A percentile compares a stretch with the other conserved stretches of the same genome.
Conservation (phyloP, 2,888 invertebrate genomes). For the Coelopa pilipes region DNA sequence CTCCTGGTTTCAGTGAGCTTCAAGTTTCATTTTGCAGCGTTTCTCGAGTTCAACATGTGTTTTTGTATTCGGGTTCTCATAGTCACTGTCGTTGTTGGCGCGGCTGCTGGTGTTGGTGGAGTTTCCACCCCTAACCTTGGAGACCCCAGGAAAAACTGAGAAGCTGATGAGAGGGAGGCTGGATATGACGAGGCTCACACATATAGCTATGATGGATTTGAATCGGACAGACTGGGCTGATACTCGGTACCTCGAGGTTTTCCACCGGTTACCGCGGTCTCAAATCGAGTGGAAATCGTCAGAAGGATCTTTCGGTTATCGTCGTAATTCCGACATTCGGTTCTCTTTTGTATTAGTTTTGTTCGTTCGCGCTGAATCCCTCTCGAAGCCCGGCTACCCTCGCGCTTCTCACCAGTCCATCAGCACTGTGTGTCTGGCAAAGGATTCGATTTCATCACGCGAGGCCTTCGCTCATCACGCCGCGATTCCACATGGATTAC, state of each 20-base stretch:
- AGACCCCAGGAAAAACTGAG: no score
- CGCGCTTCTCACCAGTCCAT: background rate
- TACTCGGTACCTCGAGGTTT: no score
- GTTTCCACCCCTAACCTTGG: no score
- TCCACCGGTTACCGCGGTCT: no score
- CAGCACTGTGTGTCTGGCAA: background rate
- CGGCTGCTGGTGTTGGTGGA: background rate
- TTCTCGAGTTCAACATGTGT: conserved; percentile 36
- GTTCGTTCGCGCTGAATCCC: background rate
- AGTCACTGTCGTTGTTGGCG: background rate
- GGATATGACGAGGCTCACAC: background rate
- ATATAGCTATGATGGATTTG: background rate
- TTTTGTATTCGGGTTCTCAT: background rate
- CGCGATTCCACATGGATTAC: conserved; percentile 41
- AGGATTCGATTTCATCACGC: conserved; percentile 18
- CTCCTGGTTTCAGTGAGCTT: background rate
- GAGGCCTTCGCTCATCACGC: conserved; percentile 8
- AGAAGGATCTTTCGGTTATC: no score
- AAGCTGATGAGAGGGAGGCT: no score
- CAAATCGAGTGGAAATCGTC: no score
- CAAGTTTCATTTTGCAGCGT: background rate
- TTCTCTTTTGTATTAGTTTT: background rate
- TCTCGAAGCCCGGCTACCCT: background rate
- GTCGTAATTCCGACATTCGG: no score
- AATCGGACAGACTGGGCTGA: no score